These are phyloP conservation scores for Blennius ocellaris DNA, from an alignment of 2,113 vertebrate species.

Conservation along the genomic window DNA sequence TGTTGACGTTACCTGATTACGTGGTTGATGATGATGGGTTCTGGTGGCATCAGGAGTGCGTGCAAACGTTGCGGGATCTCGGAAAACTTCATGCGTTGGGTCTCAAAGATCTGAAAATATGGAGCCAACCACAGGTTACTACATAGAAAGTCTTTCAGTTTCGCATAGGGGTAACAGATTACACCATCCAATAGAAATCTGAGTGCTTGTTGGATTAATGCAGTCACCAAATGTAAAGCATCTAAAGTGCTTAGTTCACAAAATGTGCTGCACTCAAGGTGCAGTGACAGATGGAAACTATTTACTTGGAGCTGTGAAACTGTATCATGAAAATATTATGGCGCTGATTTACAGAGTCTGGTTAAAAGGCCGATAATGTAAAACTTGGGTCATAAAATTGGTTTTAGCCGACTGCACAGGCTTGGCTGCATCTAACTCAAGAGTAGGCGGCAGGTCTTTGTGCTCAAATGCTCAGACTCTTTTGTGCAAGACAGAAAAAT, in stretches of 20 bases:
- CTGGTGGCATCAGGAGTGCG: conserved; percentile 97
- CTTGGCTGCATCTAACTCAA: neutral
- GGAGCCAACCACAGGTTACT: neutral
- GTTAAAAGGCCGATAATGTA: neutral
- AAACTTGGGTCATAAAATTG: neutral
- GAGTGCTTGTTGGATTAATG: neutral
- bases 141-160: neutral
- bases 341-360: too few relatives aligned
- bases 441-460: neutral
- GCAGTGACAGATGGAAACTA: too few relatives aligned
- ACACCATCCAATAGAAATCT: too few relatives aligned
- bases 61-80: conserved; percentile 98
- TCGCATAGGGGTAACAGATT: neutral
- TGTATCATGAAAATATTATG: too few relatives aligned
- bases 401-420: neutral
- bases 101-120: conserved; percentile 93
- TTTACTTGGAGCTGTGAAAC: too few relatives aligned
- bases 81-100: conserved; percentile 96
- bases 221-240: neutral
- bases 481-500: neutral
- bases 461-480: neutral
- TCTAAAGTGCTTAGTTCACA: neutral
- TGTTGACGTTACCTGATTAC: conserved; percentile 90
- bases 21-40: conserved; percentile 99
- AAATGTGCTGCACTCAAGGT: neutral